phyloP scores from a whole-genome alignment of 1,140 invertebrate genomes.

The Ridgeia piscesae region DNA sequence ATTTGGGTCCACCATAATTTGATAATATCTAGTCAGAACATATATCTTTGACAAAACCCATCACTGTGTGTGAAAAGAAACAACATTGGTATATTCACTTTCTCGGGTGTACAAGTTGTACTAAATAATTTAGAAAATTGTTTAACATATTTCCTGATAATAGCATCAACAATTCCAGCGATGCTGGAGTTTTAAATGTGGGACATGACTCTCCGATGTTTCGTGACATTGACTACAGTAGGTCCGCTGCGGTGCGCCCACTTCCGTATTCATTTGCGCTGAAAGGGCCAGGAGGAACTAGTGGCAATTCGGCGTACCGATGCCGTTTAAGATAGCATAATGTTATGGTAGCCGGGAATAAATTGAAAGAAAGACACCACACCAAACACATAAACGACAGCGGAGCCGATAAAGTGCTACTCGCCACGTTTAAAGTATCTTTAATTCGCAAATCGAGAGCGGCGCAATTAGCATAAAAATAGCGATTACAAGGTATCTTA shows the following conservation, averaged over 20 bases:
- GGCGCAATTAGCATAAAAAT: background rate
- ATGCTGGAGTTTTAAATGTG: too few species aligned
- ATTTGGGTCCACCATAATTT: too few species aligned
- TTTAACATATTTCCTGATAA: too few species aligned
- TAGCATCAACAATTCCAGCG: too few species aligned
- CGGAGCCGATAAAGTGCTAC: background rate
- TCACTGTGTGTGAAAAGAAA: too few species aligned
- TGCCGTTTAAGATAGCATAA: background rate
- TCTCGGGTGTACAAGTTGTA: too few species aligned
- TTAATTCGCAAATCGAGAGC: background rate
- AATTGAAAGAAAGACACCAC: background rate
- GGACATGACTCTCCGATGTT: background rate
- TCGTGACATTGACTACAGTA: background rate
- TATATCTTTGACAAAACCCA: too few species aligned
- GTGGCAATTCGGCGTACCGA: background rate
- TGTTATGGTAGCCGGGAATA: background rate
- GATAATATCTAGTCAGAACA: too few species aligned
- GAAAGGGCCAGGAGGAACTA: background rate
- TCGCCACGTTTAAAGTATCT: background rate
- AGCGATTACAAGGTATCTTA: background rate
- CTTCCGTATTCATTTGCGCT: background rate
- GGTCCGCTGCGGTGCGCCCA: background rate
- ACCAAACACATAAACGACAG: background rate
- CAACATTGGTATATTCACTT: too few species aligned
- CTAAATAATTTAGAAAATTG: too few species aligned